Base-by-base conservation (phyloP, 2,797 vertebrate species). In the Anabas testudineus region DNA sequence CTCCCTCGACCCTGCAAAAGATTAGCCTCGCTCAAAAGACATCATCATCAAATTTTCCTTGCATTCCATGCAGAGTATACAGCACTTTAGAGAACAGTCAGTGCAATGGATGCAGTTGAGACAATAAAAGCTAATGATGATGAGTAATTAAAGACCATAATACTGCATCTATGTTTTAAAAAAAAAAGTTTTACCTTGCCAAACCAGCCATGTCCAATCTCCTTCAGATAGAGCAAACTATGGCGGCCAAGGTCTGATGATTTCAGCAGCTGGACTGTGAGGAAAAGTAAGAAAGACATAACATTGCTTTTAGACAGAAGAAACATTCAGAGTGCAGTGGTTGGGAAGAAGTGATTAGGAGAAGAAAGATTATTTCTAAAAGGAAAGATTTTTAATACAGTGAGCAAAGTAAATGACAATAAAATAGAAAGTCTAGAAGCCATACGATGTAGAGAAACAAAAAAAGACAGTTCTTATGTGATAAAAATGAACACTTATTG, bases 141-240 rank as follows among this genome's bases (percentile, higher is more conserved):
- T 34, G 4, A 48, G 2, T 5, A 8, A 16, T n/a, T 3, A 21
- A 52, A 73, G 52, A 24, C 9, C 10, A 2, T 22, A 28, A 10
- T 2, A 45, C 18, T 61, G 10, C 22, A 15, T 58, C 24, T 32
- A 30, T 67, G 16, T 71, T 26, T 46, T 48, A 41, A 58, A 39
- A 71, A 53, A 42, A 67, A 8, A 36, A 15, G 22, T 1, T 93
- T 95, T 91, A 98, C 98, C 96, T 97, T 99, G 78, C 97, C 97
- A 2, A 99, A 99, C 98, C 97, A 99, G 74, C 97, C 97, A 2
- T 95, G 95, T 56, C 97, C 97, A 0, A 98, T 96, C 90, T 98
- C 97, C 90, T 98, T 97, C 76, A 99, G 93, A 94, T 97, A 99
- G 54, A 99, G 94, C 34, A 99, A 94, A 86, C 96, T 97, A 87